phyloP scores from a whole-genome alignment of 1,140 invertebrate genomes.

The Schlechtendalia chinensis region DNA sequence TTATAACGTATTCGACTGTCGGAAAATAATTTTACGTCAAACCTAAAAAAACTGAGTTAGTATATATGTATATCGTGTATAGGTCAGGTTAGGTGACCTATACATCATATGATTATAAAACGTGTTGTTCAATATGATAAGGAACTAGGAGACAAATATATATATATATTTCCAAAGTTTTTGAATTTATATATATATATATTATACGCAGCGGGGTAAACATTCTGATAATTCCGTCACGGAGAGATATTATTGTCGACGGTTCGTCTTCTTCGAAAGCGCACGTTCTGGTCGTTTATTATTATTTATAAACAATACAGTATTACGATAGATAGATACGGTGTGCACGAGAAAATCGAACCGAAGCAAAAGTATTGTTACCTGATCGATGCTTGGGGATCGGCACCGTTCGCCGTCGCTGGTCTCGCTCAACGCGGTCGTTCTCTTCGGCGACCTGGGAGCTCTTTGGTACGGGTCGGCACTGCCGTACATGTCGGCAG shows the following conservation, averaged over 20 bases:
- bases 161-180: too few species aligned
- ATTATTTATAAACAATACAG: not conserved
- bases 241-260: too few species aligned
- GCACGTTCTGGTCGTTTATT: not conserved
- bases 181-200: not conserved
- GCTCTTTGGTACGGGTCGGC: slow-evolving; percentile 85
- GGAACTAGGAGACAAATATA: too few species aligned
- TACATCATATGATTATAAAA: too few species aligned
- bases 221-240: too few species aligned
- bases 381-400: slow-evolving; percentile 89
- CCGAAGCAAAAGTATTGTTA: slow-evolving; percentile 59
- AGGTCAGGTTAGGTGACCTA: not conserved
- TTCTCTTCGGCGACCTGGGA: slow-evolving; percentile 76
- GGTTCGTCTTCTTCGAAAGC: not conserved
- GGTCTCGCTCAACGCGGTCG: slow-evolving; percentile 55
- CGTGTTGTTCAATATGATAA: not conserved
- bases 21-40: too few species aligned
- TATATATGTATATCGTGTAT: not conserved
- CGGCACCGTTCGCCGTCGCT: slow-evolving; percentile 69
- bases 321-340: not conserved
- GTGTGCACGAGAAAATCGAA: slow-evolving; percentile 12
- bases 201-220: too few species aligned
- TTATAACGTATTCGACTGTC: too few species aligned
- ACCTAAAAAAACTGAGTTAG: not conserved
- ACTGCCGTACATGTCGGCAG: slow-evolving; percentile 82